Evolutionary conservation across 2,797 vertebrate genomes (phyloP), one percentile per base, ranked within the genome.

Genomic region (Girardinus metallicus): DNA sequence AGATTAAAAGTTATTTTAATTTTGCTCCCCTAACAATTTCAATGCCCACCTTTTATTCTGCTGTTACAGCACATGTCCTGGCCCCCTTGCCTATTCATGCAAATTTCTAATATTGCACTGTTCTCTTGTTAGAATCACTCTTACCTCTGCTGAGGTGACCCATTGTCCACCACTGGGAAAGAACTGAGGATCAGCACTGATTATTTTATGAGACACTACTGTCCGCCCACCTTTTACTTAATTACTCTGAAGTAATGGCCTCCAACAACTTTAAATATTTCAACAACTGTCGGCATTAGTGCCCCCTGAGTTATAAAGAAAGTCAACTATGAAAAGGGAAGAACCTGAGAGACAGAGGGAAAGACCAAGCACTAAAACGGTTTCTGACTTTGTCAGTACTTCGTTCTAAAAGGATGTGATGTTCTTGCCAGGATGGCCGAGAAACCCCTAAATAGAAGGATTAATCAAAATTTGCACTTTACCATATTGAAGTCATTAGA

Each of bases 241-340:
- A 95, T 93, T 89, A 91, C 84, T 88, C 85, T 82, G 83, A 95
- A 93, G 87, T 90, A 93, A 94, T 92, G 89, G 83, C 79, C 89
- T 89, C 89, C 86, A 93, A 91, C 91, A 87, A 88, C 93, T 89
- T 90, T 80, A 85, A 82, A 91, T 92, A 92, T 93, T 93, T 91
- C 91, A 92, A 85, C 89, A 85, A 85, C 92, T 90, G 86, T 84
- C 75, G 49, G 77, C 62, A 81, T 85, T 75, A 85, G 64, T 66
- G 79, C 83, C 79, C 78, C 78, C 39, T 75, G 85, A 78, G 44
- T 77, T 78, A 46, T 23, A n/a, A 49, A 64, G 77, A 64, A 10
- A 47, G 11, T 31, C 41, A 57, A 74, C 49, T 76, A 53, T 51
- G 78, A 85, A 86, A 75, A 76, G 68, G n/a, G 31, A 51, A 74